A percentile compares a stretch with the other conserved stretches of the same genome.
These are phyloP conservation scores for Melanotaenia maccullochi DNA, from an alignment of 2,797 vertebrate species.

Conservation along the genomic window DNA sequence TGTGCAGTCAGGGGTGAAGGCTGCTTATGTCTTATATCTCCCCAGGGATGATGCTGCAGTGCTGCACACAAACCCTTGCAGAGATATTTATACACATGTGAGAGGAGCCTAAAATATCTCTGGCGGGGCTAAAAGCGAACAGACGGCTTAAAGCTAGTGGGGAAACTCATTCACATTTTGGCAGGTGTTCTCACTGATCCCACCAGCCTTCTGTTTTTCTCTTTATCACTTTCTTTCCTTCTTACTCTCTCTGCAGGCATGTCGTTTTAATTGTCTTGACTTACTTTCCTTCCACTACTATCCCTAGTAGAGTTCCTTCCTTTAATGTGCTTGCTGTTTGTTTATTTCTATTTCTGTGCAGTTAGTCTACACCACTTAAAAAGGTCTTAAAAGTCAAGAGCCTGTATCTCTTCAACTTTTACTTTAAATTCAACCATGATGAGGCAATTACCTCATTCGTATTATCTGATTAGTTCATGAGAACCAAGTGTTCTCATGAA, in stretches of 20 bases:
- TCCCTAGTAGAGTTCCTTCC: slow-evolving; percentile 11
- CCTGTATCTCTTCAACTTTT: slow-evolving; percentile 35
- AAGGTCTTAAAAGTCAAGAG: slow-evolving; percentile 24
- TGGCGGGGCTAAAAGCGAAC: slow-evolving; percentile 22
- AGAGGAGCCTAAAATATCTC: slow-evolving; percentile 50
- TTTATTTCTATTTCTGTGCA: slow-evolving; percentile 18
- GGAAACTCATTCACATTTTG: slow-evolving; percentile 47
- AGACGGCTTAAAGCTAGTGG: slow-evolving; percentile 32
- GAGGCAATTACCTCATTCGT: slow-evolving; percentile 18
- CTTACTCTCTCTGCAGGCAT: slow-evolving; percentile 7
- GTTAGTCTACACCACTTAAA: slow-evolving; percentile 18
- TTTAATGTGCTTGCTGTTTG: slow-evolving; percentile 24
- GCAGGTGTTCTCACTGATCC: slow-evolving; percentile 25
- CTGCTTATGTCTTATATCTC: slow-evolving; percentile 37
- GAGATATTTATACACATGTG: slow-evolving; percentile 57
- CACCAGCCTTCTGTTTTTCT: slow-evolving; percentile 37
- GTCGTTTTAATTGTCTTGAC: slow-evolving; percentile 16
- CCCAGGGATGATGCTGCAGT: slow-evolving; percentile 36
- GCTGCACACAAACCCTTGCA: slow-evolving; percentile 35
- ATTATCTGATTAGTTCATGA: slow-evolving; percentile 55
- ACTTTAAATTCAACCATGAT: slow-evolving; percentile 15
- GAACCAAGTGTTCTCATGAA: slow-evolving; percentile 22
- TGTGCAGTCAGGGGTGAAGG: slow-evolving; percentile 44
- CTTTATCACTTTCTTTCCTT: slow-evolving; percentile 16
- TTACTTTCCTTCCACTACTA: slow-evolving; percentile 11